Conservation (phyloP, 2,888 invertebrate species). For the Conomelus anceps region DNA sequence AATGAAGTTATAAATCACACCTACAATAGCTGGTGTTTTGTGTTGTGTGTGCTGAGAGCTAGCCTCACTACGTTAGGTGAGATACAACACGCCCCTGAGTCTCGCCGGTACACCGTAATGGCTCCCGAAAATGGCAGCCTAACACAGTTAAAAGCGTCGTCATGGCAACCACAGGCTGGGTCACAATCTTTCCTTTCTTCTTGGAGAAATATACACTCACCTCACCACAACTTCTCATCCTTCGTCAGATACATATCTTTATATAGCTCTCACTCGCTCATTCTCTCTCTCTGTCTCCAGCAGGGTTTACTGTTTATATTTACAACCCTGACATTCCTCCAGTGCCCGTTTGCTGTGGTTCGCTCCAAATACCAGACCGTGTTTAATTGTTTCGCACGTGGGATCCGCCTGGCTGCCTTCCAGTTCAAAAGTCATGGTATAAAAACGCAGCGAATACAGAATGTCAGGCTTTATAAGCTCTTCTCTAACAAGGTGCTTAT, state of each 20-base stretch:
- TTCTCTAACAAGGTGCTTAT: not conserved
- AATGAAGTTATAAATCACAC: not conserved
- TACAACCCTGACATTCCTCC: not conserved
- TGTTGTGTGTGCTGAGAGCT: not conserved
- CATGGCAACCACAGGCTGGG: not conserved
- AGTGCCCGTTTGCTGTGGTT: not conserved
- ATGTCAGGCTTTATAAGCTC: not conserved
- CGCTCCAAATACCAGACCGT: not conserved
- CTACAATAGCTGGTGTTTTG: not conserved
- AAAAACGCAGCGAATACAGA: not conserved
- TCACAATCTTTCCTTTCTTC: not conserved
- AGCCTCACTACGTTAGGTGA: not conserved
- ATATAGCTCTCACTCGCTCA: not conserved
- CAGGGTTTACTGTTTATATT: not conserved
- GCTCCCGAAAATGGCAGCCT: not conserved
- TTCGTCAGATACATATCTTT: not conserved
- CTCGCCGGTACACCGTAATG: not conserved
- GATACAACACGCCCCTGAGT: not conserved
- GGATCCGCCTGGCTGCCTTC: not conserved
- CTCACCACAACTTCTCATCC: not conserved
- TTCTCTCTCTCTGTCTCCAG: not conserved
- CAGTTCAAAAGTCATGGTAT: not conserved
- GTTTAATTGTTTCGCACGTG: not conserved
- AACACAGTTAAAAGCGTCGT: not conserved
- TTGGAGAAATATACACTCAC: not conserved